A percentile compares a stretch with the other conserved stretches of the same genome.
Evolutionary conservation across 2,797 vertebrate genomes (phyloP).

Genomic region (Protosalanx chinensis): DNA sequence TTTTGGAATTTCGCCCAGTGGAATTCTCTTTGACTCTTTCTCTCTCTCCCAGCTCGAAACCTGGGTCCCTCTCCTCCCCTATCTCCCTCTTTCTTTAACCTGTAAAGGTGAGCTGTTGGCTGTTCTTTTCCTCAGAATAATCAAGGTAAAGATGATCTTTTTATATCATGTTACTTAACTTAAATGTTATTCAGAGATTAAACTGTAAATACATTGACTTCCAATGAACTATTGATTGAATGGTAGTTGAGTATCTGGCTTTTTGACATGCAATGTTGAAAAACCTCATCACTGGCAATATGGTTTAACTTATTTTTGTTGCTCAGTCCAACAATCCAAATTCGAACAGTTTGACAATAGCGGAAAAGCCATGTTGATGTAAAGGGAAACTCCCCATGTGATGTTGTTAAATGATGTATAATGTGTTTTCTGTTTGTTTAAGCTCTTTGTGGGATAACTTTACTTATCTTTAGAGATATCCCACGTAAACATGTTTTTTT

Average conservation of each 20-base stretch:
- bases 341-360: too few species aligned
- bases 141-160: conserved; percentile 63
- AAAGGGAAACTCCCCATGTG: not conserved
- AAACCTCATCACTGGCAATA: not conserved
- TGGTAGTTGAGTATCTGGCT: not conserved
- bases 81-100: conserved; percentile 40
- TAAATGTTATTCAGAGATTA: too few species aligned
- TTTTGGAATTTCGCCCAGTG: conserved; percentile 52
- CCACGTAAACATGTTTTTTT: not conserved
- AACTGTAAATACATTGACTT: not conserved
- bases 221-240: not conserved
- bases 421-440: not conserved
- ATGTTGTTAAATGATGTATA: not conserved
- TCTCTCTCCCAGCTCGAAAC: conserved; percentile 53
- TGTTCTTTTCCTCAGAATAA: conserved; percentile 60
- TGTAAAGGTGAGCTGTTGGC: conserved; percentile 56
- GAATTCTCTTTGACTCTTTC: conserved; percentile 58
- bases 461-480: not conserved
- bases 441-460: not conserved
- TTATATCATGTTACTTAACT: not conserved
- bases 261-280: not conserved
- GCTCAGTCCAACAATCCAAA: too few species aligned
- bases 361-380: not conserved
- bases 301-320: not conserved
- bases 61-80: conserved; percentile 33